These are phyloP conservation scores for Pararge aegeria DNA, from an alignment of 1,140 invertebrate genomes.

Conservation along the genomic window DNA sequence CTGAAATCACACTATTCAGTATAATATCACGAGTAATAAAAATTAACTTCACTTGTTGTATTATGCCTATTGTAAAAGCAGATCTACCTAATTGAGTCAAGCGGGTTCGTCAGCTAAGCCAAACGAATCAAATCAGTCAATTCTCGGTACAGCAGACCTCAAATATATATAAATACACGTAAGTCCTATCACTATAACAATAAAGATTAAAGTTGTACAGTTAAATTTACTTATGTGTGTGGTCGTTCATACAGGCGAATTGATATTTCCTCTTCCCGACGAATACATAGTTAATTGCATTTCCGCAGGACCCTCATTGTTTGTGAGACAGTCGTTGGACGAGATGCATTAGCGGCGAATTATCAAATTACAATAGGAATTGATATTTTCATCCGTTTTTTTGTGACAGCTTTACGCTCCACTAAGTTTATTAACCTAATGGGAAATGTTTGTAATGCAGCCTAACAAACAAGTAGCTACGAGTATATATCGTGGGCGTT, in stretches of 20 bases:
- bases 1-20: too few relatives aligned
- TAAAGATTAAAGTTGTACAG: slow-evolving; percentile 17
- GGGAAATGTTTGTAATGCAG: too few relatives aligned
- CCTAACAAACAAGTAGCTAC: too few relatives aligned
- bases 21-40: slow-evolving; percentile 21
- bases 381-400: slow-evolving; percentile 17
- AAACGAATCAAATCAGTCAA: slow-evolving; percentile 43
- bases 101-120: slow-evolving; percentile 43
- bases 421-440: too few relatives aligned
- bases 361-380: slow-evolving; percentile 36
- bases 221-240: slow-evolving; percentile 7
- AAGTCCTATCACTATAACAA: slow-evolving; percentile 19
- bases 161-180: slow-evolving; percentile 20
- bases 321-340: slow-evolving; percentile 54
- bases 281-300: slow-evolving; percentile 74
- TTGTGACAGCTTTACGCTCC: not conserved
- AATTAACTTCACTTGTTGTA: slow-evolving; percentile 32
- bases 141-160: slow-evolving; percentile 30
- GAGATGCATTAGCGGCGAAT: slow-evolving; percentile 55
- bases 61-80: slow-evolving; percentile 39
- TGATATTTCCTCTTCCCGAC: slow-evolving; percentile 76
- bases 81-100: slow-evolving; percentile 52
- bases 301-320: slow-evolving; percentile 73
- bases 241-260: slow-evolving; percentile 49
- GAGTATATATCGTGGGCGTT: too few relatives aligned